Conservation (phyloP, 2,113 vertebrate species). For the Aptenodytes forsteri region DNA sequence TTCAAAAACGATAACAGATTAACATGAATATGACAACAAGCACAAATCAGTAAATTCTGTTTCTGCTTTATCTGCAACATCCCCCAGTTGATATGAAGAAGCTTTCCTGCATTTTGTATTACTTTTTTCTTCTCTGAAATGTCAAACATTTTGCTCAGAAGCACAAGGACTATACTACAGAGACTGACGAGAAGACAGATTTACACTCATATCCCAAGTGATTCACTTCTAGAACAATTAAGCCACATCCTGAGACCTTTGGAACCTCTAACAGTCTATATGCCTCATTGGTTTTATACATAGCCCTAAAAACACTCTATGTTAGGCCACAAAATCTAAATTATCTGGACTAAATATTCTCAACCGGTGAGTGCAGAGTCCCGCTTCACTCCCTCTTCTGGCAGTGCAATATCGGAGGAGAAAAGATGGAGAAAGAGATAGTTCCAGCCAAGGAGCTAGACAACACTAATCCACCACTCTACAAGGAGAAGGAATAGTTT, state of each 20-base stretch:
- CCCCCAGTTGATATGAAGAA: fast-evolving
- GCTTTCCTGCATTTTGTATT: neutral
- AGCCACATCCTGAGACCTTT: neutral
- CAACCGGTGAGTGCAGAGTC: neutral
- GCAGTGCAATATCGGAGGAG: neutral
- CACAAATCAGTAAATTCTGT: neutral
- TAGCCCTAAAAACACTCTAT: neutral
- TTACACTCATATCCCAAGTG: neutral
- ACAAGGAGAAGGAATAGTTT: neutral
- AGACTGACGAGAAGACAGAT: neutral
- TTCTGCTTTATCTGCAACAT: neutral
- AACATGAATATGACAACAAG: neutral
- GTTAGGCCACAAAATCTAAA: neutral
- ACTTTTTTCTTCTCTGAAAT: neutral
- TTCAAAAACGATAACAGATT: neutral
- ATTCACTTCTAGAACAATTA: neutral
- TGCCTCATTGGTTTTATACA: neutral
- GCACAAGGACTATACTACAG: neutral
- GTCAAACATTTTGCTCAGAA: neutral
- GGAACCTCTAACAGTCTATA: neutral
- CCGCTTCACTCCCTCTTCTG: neutral
- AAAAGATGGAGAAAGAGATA: neutral
- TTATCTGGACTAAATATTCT: neutral
- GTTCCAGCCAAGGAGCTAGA: neutral
- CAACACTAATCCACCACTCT: neutral